Evolutionary conservation across 2,888 invertebrate genomes (phyloP).

Genomic region (Teinopalpus imperialis): DNA sequence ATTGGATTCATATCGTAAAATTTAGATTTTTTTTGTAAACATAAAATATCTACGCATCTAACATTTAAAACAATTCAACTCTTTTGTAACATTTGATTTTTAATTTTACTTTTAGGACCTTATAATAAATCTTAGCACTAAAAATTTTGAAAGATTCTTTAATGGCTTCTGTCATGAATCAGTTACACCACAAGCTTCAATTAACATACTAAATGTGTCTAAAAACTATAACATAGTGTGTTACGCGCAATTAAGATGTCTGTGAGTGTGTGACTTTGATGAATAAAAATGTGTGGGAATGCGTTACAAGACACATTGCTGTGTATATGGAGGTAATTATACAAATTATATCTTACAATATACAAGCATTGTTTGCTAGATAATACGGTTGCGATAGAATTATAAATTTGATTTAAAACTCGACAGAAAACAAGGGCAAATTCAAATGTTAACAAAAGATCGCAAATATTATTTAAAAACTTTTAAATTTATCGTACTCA

Average conservation of each 20-base stretch:
- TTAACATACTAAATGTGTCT: slow-evolving; percentile 7
- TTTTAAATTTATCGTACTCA: too few species aligned
- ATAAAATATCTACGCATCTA: too few species aligned
- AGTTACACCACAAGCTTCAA: slow-evolving; percentile 10
- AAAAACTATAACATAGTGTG: slow-evolving; percentile 19
- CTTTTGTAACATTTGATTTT: too few species aligned
- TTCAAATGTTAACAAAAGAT: too few species aligned
- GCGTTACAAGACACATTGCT: slow-evolving; percentile 10
- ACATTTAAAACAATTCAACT: too few species aligned
- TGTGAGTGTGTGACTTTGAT: slow-evolving; percentile 2
- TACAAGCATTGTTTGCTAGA: slow-evolving; percentile 22
- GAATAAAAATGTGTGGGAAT: slow-evolving; percentile 25
- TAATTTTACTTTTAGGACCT: too few species aligned
- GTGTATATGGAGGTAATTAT: slow-evolving; percentile 15
- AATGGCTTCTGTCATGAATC: too few species aligned
- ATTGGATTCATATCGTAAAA: too few species aligned
- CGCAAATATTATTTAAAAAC: too few species aligned
- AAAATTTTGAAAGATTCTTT: too few species aligned
- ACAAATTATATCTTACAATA: slow-evolving; percentile 20
- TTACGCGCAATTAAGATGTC: slow-evolving; percentile 12
- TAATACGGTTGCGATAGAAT: slow-evolving; percentile 8
- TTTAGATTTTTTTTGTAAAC: too few species aligned
- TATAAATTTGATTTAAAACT: slow-evolving; percentile 4
- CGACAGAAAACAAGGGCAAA: slow-evolving; percentile 14
- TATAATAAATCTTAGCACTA: too few species aligned